These are phyloP conservation scores for Sarcophaga caerulescens DNA, from an alignment of 2,888 invertebrate species.

Conservation along the genomic window DNA sequence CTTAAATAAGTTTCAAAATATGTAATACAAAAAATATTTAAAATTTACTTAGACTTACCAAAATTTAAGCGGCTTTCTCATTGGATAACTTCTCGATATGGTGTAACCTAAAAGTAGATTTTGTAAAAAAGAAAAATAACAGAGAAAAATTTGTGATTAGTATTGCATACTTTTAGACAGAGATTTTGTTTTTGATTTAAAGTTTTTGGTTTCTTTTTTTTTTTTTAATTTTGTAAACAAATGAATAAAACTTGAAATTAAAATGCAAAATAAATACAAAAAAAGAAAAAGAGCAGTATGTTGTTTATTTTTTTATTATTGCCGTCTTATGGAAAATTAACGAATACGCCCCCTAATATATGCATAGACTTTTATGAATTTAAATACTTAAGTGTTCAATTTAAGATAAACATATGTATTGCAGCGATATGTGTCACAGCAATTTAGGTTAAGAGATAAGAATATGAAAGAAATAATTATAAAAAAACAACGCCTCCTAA, in stretches of 20 bases:
- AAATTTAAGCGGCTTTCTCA: slow-evolving; percentile 80
- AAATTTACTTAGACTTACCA: slow-evolving; percentile 74
- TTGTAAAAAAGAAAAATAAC: slow-evolving; percentile 73
- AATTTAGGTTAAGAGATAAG: not conserved
- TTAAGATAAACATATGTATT: slow-evolving; percentile 15
- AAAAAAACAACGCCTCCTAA: not conserved
- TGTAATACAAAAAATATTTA: not conserved
- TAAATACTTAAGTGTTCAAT: slow-evolving; percentile 20
- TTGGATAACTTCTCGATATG: slow-evolving; percentile 81
- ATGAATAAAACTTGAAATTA: not conserved
- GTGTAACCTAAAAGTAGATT: slow-evolving; percentile 79
- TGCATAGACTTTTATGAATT: not conserved
- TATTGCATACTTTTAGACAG: slow-evolving; percentile 61
- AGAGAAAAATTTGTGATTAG: slow-evolving; percentile 75
- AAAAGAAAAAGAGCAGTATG: slow-evolving; percentile 1
- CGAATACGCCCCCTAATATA: slow-evolving; percentile 48
- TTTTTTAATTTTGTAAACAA: slow-evolving; percentile 1
- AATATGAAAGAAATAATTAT: not conserved
- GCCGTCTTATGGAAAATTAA: not conserved
- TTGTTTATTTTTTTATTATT: not conserved
- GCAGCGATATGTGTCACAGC: too few species aligned
- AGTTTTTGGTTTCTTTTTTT: not conserved
- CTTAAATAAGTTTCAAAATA: not conserved
- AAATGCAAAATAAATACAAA: slow-evolving; percentile 37
- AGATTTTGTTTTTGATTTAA: slow-evolving; percentile 4